Evolutionary conservation across 2,113 vertebrate genomes (phyloP).

Genomic region (Oophaga pumilio): DNA sequence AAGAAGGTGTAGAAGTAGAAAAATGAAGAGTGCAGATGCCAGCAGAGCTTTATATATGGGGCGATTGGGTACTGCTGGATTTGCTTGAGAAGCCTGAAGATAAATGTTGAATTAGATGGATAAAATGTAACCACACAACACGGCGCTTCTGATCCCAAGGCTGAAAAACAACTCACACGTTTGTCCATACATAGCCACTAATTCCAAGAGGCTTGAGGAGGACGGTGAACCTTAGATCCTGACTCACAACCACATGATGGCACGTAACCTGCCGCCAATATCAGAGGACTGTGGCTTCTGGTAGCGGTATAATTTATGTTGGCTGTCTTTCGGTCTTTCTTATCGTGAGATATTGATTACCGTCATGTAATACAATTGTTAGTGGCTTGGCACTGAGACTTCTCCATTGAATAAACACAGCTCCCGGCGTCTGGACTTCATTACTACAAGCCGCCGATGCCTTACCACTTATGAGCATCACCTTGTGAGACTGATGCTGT

Average conservation of each 20-base stretch:
- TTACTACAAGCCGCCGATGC: conserved; percentile 63
- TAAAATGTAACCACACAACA: not conserved
- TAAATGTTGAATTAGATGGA: not conserved
- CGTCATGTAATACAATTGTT: conserved; percentile 47
- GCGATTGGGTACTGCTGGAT: too few relatives aligned
- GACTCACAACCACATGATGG: not conserved
- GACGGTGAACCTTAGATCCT: not conserved
- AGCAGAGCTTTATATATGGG: too few relatives aligned
- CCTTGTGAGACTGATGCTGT: conserved; percentile 41
- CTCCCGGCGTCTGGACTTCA: conserved; percentile 66
- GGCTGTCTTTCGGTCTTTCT: conserved; percentile 23
- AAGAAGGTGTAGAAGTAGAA: too few relatives aligned
- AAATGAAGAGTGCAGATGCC: too few relatives aligned
- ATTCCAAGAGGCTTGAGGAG: not conserved
- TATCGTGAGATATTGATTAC: conserved; percentile 39
- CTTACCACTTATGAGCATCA: conserved; percentile 64
- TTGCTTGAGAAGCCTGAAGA: not conserved
- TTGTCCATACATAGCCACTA: not conserved
- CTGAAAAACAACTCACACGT: not conserved
- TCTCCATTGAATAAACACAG: conserved; percentile 60
- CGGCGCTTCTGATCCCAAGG: not conserved
- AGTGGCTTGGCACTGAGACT: conserved; percentile 59
- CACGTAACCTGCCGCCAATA: not conserved
- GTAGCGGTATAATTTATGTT: not conserved
- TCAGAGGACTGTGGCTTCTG: not conserved